Evolutionary conservation across 2,888 invertebrate species (phyloP), one percentile per base, ranked within the genome.

Genomic region (Callyntrura guangdongensis): DNA sequence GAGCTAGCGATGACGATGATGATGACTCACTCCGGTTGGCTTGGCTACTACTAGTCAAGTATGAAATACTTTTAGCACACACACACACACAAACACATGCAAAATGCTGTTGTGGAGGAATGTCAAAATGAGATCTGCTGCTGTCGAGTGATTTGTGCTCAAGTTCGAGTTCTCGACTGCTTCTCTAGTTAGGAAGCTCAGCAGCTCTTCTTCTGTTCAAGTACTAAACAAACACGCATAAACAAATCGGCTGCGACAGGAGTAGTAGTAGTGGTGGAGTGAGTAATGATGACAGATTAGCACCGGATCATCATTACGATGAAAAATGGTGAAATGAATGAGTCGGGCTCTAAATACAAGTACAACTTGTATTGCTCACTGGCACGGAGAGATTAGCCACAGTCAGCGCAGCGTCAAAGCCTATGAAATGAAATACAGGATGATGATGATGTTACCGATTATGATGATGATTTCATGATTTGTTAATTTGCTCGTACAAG

Each of bases 201-300:
- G n/a, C n/a, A n/a, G n/a, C n/a, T n/a, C n/a, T n/a, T n/a, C n/a
- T 11, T 61, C 61, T 20, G 20, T 12, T 22, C 17, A 61, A 27
- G 67, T 67, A 12, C 27, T 67, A 74, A 74, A 53, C 77, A 77
- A 77, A 74, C 77, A 77, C 77, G 77, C 77, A 77, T 77, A 77
- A 77, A 77, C 77, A 77, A 77, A 77, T 53, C 49, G 53, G 53
- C 36, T 45, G 45, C 45, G 69, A 77, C 47, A 77, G 25, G 25
- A 53, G 77, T n/a, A n/a, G n/a, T n/a, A n/a, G n/a, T n/a, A n/a
- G n/a, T n/a, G n/a, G n/a, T 9, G 17, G 20, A 69, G 74, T 25
- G 74, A 74, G 74, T 77, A 77, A 27, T 77, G 72, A 77, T 74
- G 47, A 77, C 49, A 77, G 20, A 17, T 45, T 49, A 49, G 47